Evolutionary conservation across 2,888 invertebrate species (phyloP).

Genomic region (Junonia oenone): DNA sequence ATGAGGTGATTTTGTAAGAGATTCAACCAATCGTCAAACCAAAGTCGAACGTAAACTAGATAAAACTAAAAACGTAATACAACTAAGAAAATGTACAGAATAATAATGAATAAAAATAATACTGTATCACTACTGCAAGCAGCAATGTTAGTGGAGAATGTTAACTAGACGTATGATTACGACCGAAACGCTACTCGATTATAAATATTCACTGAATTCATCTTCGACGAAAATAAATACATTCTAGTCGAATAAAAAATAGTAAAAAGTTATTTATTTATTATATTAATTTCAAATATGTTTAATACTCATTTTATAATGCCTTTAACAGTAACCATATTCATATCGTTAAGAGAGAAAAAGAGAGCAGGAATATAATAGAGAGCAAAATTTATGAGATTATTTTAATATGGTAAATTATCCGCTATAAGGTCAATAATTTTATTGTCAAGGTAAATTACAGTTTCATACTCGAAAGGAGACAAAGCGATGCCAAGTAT

Average conservation of each 20-base stretch:
- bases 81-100: conserved; percentile 68
- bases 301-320: conserved; percentile 16
- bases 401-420: conserved; percentile 33
- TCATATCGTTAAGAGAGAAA: conserved; percentile 26
- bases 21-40: conserved; percentile 27
- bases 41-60: conserved; percentile 53
- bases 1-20: conserved; percentile 28
- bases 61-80: conserved; percentile 60
- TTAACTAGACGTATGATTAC: conserved; percentile 27
- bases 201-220: conserved; percentile 20
- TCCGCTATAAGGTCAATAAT: conserved; percentile 40
- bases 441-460: conserved; percentile 62
- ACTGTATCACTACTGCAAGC: conserved; percentile 71
- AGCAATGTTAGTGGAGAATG: conserved; percentile 55
- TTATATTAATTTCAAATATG: conserved; percentile 4
- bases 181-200: conserved; percentile 11
- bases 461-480: conserved; percentile 37
- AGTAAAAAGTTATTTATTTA: conserved; percentile 3
- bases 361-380: conserved; percentile 57
- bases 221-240: conserved; percentile 12
- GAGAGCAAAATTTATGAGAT: conserved; percentile 56
- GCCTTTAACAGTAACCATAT: conserved; percentile 6
- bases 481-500: conserved; percentile 22
- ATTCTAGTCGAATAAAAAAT: conserved; percentile 9
- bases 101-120: conserved; percentile 70